Base-by-base conservation (phyloP, 2,888 invertebrate genomes). In the Acleris laterana region DNA sequence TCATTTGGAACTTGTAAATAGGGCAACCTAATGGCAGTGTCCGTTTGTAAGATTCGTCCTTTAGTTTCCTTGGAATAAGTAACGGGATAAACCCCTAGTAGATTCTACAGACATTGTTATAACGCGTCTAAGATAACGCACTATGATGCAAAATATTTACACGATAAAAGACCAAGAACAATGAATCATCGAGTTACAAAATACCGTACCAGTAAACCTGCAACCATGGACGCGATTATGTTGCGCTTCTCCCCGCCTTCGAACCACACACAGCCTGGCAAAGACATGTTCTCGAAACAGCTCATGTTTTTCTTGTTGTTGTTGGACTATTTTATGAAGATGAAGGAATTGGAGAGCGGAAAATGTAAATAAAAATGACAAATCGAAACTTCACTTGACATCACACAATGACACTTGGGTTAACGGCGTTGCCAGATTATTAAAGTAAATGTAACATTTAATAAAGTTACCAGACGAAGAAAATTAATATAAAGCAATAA, bases 231-330 rank as follows among this genome's bases (percentile, higher is more conserved):
- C 5, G 97, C 96, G 64, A 98, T 89, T 49, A 96, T 95, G 89
- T 99, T 99, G 74, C 98, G 94, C 80, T 96, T 96, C 72, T 97
- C 97, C 17, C 96, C 96, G 72, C 95, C 94, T 79, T 98, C 98
- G 72, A 97, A 95, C 95, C 97, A 97, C 75, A 97, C 95, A 86
- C 96, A 97, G 17, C 95, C 94, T 1, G 95, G 96, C 79, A 97
- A 93, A 67, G 94, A 95, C 62, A 97, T 84, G 87, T 96, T 96
- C 77, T 97, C 97, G 56, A 97, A 93, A 79, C 96, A 95, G 74
- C 94, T 89, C 95, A 95, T 95, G 65, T 74, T 85, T 68, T 46
- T 62, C 19, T 62, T 57, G 22, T 22, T 66, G 32, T 66, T 56
- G 20, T 22, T 32, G 48, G 50, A 25, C 50, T 66, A 56, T 56